Conservation (phyloP, 1,140 invertebrate genomes). For the Laodelphax striatellus region DNA sequence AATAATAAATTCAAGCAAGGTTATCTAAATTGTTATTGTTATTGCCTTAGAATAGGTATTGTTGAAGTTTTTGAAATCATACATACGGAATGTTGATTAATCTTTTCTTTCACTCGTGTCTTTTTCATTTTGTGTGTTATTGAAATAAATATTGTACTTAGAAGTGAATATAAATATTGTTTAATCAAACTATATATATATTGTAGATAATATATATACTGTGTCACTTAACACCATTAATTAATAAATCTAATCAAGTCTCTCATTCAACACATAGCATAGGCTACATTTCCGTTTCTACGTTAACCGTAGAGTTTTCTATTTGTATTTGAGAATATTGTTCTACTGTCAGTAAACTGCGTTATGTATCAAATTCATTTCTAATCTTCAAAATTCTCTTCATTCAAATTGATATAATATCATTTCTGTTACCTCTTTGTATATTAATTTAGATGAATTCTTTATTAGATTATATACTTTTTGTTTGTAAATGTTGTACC, state of each 20-base stretch:
- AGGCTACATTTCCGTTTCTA: no score
- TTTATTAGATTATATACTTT: no score
- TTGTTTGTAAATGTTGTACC: no score
- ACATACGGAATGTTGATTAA: constrained; percentile 13
- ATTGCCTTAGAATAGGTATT: constrained; percentile 15
- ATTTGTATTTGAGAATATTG: no score
- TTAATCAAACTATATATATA: constrained; percentile 13
- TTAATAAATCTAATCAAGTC: neutral
- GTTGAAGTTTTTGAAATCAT: constrained; percentile 15
- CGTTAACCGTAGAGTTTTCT: no score
- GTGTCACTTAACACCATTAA: constrained; percentile 14
- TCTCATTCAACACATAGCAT: no score
- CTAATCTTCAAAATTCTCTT: no score
- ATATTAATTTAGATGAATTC: no score
- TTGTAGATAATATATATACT: constrained; percentile 6
- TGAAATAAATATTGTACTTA: constrained; percentile 11
- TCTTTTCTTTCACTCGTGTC: constrained; percentile 9
- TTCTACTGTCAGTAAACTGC: no score
- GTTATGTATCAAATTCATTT: no score
- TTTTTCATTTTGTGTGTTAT: constrained; percentile 11
- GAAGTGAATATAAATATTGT: constrained; percentile 9
- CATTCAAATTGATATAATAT: no score
- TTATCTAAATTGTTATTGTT: constrained; percentile 14
- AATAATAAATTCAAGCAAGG: constrained; percentile 11
- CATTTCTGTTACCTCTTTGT: no score